phyloP scores from a whole-genome alignment of 2,888 invertebrate species.

The Drosophila borealis region DNA sequence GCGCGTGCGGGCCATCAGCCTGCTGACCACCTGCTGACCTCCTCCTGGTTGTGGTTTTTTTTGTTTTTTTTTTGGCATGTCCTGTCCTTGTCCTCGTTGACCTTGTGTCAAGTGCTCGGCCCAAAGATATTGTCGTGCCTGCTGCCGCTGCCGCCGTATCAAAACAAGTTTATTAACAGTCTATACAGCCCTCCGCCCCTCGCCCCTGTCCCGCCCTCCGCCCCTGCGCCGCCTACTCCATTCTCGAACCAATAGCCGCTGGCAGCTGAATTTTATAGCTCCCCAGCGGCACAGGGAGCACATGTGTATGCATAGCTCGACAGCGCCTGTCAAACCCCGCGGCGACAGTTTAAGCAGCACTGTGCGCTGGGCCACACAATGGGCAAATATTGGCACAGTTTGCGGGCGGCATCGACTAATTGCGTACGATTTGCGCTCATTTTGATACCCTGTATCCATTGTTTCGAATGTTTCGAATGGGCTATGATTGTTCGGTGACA shows the following conservation, averaged over 20 bases:
- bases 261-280: constrained; percentile 28
- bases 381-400: neutral
- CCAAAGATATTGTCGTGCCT: constrained; percentile 40
- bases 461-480: no score
- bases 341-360: constrained; percentile 42
- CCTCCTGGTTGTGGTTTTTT: constrained; percentile 7
- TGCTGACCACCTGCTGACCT: constrained; percentile 68
- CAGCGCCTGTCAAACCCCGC: constrained; percentile 19
- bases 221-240: neutral
- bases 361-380: constrained; percentile 14
- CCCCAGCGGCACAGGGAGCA: constrained; percentile 16
- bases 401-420: neutral
- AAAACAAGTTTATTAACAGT: constrained; percentile 76
- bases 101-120: constrained; percentile 59
- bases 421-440: no score
- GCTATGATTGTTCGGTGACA: no score
- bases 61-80: constrained; percentile 11
- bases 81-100: constrained; percentile 68
- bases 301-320: constrained; percentile 33
- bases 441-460: no score
- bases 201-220: no score
- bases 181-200: constrained; percentile 9
- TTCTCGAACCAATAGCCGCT: no score
- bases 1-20: neutral
- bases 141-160: constrained; percentile 45